These are phyloP conservation scores for Penaeus vannamei DNA, from an alignment of 1,140 invertebrate genomes.

Conservation along the genomic window DNA sequence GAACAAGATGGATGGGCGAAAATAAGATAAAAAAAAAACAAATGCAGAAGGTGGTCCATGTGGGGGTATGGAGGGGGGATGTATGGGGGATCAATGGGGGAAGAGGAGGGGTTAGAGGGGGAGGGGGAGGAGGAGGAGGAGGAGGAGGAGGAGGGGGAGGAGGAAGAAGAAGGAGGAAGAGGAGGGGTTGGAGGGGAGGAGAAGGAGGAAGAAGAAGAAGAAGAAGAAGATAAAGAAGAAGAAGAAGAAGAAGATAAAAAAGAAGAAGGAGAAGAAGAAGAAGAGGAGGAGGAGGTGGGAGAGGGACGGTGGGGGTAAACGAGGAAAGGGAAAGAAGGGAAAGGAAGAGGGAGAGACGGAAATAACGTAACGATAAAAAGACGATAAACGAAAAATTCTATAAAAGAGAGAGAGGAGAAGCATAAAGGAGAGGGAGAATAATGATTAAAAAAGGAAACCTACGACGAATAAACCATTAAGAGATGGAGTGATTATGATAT, in stretches of 20 bases:
- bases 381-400: too few relatives aligned
- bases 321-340: not conserved
- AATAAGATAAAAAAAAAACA: not conserved
- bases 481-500: too few relatives aligned
- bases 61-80: not conserved
- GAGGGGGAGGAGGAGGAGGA: not conserved
- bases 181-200: not conserved
- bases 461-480: too few relatives aligned
- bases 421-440: too few relatives aligned
- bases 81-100: not conserved
- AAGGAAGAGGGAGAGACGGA: not conserved
- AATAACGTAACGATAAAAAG: not conserved
- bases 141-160: too few relatives aligned
- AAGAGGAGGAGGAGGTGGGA: not conserved
- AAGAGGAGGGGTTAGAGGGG: not conserved
- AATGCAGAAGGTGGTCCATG: not conserved
- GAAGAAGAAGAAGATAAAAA: not conserved
- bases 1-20: not conserved
- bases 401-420: too few relatives aligned
- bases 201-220: not conserved
- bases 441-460: too few relatives aligned
- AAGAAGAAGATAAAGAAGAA: not conserved
- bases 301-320: not conserved
- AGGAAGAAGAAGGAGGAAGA: not conserved
- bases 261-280: too few relatives aligned